Percentiles rank a stretch among this genome's conserved stretches.
phyloP scores from a whole-genome alignment of 2,113 vertebrate genomes.

The Sander vitreus region DNA sequence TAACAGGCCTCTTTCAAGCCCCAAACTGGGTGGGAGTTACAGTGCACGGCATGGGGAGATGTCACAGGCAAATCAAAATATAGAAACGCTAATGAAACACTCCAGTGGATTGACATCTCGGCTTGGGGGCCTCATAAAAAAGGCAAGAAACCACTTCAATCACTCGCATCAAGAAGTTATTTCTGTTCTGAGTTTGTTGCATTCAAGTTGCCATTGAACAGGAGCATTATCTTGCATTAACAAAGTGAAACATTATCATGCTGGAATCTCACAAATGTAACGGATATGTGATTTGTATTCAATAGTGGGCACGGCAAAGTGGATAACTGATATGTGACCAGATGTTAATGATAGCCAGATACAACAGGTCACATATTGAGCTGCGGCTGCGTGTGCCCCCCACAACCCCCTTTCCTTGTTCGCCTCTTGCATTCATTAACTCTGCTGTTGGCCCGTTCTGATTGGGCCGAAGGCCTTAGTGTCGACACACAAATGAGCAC shows the following conservation, averaged over 20 bases:
- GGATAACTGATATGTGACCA: constrained; percentile 70
- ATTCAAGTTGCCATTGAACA: constrained; percentile 36
- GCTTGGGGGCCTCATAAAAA: constrained; percentile 69
- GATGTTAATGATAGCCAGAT: constrained; percentile 69
- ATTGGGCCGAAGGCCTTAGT: constrained; percentile 64
- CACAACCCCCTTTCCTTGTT: constrained; percentile 33
- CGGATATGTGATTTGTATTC: constrained; percentile 49
- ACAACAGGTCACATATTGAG: constrained; percentile 76
- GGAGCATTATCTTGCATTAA: constrained; percentile 22
- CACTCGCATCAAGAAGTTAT: constrained; percentile 71
- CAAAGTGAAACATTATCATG: constrained; percentile 25
- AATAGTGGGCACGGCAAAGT: constrained; percentile 23
- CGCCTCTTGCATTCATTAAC: constrained; percentile 68
- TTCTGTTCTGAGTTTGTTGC: constrained; percentile 59
- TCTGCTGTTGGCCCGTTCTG: constrained; percentile 55
- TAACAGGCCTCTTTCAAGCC: constrained; percentile 75
- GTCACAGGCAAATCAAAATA: constrained; percentile 79
- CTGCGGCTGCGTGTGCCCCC: constrained; percentile 17
- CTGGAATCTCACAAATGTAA: constrained; percentile 24
- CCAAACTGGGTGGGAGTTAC: constrained; percentile 67
- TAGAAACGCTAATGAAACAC: constrained; percentile 77
- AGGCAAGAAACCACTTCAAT: constrained; percentile 63
- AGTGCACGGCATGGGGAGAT: constrained; percentile 73
- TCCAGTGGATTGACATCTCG: constrained; percentile 74
- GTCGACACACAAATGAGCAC: constrained; percentile 39